Base-by-base conservation (phyloP, 2,888 invertebrate genomes). In the Zonitis immaculata region DNA sequence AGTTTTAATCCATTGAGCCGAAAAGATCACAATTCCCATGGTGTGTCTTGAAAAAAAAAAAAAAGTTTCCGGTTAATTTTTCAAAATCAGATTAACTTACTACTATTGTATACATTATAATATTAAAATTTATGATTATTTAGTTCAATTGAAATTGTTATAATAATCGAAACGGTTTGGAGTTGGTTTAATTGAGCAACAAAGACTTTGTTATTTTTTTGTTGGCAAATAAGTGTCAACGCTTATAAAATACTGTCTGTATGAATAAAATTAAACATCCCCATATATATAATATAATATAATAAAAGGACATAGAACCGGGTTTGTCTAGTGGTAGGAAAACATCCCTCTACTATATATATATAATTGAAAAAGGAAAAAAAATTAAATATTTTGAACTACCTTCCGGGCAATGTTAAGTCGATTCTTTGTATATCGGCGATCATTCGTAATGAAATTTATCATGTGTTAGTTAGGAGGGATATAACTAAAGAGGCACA, bases 401-500 rank as follows among this genome's bases (percentile, higher is more conserved):
- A 60, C 62, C 66, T 66, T 64, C 66, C 58, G 51, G 25, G n/a
- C 49, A 8, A 58, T 72, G 72, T 72, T 71, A 70, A 64, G 67
- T 64, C 66, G 71, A 69, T 68, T 69, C 66, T 68, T 68, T 62
- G 60, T 67, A 72, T 72, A 60, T 70, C 66, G 63, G 49, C 63
- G 69, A 62, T 56, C 63, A 64, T 64, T 62, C 60, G 67, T 67
- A 73, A 73, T 72, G 63, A 69, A 70, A 73, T 73, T 73, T 73
- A 73, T 75, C 73, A 73, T 72, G 73, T 73, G 73, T 72, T 73
- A 44, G 54, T 47, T 42, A 42, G 32, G 51, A 39, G 50, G 26
- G 48, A 39, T 59, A 63, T 60, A 63, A 65, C 64, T 62, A 60
- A 49, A 58, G 59, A 61, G 54, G 54, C 53, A 42, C 14, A 39